Evolutionary conservation across 2,888 invertebrate species (phyloP), one percentile per base, ranked within the genome.

Genomic region (Thera obeliscata): DNA sequence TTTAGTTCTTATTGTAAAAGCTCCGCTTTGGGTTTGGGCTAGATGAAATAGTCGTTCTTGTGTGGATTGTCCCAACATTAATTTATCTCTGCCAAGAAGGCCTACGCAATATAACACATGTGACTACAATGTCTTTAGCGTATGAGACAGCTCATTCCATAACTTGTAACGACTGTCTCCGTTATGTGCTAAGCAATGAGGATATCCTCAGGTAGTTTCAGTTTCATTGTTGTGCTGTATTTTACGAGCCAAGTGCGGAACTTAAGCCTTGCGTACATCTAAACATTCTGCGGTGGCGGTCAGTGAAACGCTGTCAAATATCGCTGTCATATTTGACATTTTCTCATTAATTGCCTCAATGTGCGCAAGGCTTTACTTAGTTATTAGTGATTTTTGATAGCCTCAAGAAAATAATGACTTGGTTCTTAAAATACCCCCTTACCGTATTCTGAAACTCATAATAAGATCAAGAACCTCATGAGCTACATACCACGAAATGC

Each of bases 401-500:
- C 22, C 22, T 22, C 22, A 1, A 22, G 22, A 22, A 22, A 22
- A 22, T 22, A 41, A 41, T 41, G 41, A 41, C 41, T 22, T 22
- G 41, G 41, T 41, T 3, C 5, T 41, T 7, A 41, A 41, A 41
- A 6, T 41, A 41, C 41, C 5, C 5, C 41, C 41, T 7, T 41
- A 41, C 5, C 41, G 41, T 7, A 41, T 41, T 11, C 7, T n/a
- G 2, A 56, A 12, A 38, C 52, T 22, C 22, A 4, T 48, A 3
- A 49, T 56, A 35, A 64, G 38, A 54, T 22, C 22, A 22, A 22
- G 46, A n/a, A 48, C 38, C 49, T 38, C 46, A 35, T 50, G 64
- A 68, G 57, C 64, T 61, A 64, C 58, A 67, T 67, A 60, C 63
- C 57, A 60, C 22, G 43, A 60, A 64, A 59, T 54, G 63, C 7